Evolutionary conservation across 2,113 vertebrate species (phyloP), one percentile per base, ranked within the genome.

Genomic region (Zosterops japonicus): DNA sequence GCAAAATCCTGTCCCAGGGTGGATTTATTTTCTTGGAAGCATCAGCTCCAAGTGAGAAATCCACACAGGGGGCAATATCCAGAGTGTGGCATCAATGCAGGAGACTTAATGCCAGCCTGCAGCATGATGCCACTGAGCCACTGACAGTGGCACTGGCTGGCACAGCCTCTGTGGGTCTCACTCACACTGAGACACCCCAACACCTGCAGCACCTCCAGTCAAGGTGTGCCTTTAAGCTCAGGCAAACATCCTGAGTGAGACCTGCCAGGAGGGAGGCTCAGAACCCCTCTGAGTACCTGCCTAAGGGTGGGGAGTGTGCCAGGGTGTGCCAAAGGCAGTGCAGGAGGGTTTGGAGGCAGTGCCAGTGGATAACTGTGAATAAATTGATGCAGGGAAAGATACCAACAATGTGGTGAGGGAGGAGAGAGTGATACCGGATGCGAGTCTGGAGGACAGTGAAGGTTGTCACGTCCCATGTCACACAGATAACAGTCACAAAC

Each of bases 381-480:
- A 39, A 72, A 55, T 4, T 67, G 39, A 20, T 18, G 33, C 7
- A n/a, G 61, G 31, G 76, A 53, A 68, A 60, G 52, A 14, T 35
- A 59, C 8, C 65, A 65, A 42, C 55, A 52, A 23, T 0, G 0
- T 12, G 19, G 46, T 33, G 57, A 69, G 24, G 42, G 23, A 79
- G 41, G 50, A 78, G 41, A 53, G 28, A 50, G 46, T 0, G 2
- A 76, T 8, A 23, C n/a, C 4, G 15, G 65, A 23, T 3, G 23
- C 0, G 14, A 71, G 59, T 12, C 14, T 77, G 83, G 88, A 86
- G 88, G 76, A 60, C 68, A 31, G n/a, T 0, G 25, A 88, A 94
- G 95, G 88, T 72, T 81, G 90, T 76, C 90, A 78, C 14, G 23
- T 92, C 72, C 92, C 57, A 16, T 44, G 83, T 86, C 90, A 90